A percentile compares a stretch with the other conserved stretches of the same genome.
These are phyloP conservation scores for Ariolimax columbianus DNA, from an alignment of 2,888 invertebrate species.

Conservation along the genomic window DNA sequence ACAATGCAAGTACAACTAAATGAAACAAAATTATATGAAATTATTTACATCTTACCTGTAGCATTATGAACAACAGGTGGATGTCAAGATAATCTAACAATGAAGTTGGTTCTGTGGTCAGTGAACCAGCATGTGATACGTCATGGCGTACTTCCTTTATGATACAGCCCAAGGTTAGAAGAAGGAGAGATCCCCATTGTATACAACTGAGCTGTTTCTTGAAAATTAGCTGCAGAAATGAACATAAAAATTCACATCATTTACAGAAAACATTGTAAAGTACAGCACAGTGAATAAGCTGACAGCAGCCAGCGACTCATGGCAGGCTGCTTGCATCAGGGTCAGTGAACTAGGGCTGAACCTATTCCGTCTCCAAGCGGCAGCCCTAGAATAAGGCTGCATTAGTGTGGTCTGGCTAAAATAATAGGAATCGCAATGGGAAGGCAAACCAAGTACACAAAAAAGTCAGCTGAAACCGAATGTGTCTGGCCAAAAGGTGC, in stretches of 20 bases:
- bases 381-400: too few species aligned
- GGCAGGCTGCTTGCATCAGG: too few species aligned
- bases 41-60: conserved; percentile 23
- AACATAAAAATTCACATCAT: not conserved
- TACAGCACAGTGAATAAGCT: too few species aligned
- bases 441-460: too few species aligned
- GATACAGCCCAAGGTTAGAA: conserved; percentile 93
- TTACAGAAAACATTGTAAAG: too few species aligned
- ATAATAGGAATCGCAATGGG: too few species aligned
- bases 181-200: conserved; percentile 93
- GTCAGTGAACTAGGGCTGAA: too few species aligned
- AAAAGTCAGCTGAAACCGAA: too few species aligned
- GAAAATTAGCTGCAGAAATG: conserved; percentile 86
- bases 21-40: not conserved
- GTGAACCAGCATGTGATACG: conserved; percentile 38
- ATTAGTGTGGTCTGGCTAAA: too few species aligned
- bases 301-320: too few species aligned
- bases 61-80: conserved; percentile 60
- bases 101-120: not conserved
- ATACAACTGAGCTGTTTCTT: conserved; percentile 87
- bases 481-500: too few species aligned
- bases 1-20: not conserved
- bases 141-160: conserved; percentile 86
- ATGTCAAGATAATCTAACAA: conserved; percentile 60
- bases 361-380: too few species aligned